Evolutionary conservation across 2,113 vertebrate species (phyloP).

Genomic region (Mohoua ochrocephala): DNA sequence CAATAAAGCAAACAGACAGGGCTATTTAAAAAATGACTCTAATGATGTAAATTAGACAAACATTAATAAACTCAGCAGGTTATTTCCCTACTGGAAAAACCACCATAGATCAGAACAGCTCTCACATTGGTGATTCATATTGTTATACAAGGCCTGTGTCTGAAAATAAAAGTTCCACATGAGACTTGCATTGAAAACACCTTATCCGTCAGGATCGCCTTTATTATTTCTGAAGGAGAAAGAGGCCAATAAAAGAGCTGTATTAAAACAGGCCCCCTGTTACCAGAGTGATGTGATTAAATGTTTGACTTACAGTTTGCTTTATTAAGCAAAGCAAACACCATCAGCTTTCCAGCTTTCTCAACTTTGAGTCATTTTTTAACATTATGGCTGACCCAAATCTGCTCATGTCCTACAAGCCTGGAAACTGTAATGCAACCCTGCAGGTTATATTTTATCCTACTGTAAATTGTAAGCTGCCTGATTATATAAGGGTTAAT

Average conservation of each 20-base stretch:
- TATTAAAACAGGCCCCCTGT: slow-evolving; percentile 16
- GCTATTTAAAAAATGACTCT: slow-evolving; percentile 27
- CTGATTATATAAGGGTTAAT: neutral
- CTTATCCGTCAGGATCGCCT: neutral
- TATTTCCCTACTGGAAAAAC: slow-evolving; percentile 51
- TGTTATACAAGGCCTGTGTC: slow-evolving; percentile 4
- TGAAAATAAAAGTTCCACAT: slow-evolving; percentile 39
- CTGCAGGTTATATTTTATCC: neutral
- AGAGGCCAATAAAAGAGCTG: slow-evolving; percentile 51
- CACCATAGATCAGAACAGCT: slow-evolving; percentile 18
- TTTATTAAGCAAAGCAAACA: slow-evolving; percentile 57
- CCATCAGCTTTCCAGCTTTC: slow-evolving; percentile 16
- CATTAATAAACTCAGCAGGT: slow-evolving; percentile 64
- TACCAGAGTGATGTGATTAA: slow-evolving; percentile 33
- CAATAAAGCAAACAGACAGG: slow-evolving; percentile 19
- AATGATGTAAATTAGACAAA: slow-evolving; percentile 63
- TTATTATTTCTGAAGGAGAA: slow-evolving; percentile 53
- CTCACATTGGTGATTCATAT: neutral
- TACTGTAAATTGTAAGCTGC: neutral
- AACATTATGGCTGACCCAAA: neutral
- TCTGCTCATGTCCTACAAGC: neutral
- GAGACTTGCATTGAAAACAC: slow-evolving; percentile 37
- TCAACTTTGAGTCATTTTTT: slow-evolving; percentile 20
- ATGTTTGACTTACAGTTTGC: slow-evolving; percentile 58
- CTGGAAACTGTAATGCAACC: neutral